These are phyloP conservation scores for Rhinogobius similis DNA, from an alignment of 2,113 vertebrate genomes.

Conservation along the genomic window DNA sequence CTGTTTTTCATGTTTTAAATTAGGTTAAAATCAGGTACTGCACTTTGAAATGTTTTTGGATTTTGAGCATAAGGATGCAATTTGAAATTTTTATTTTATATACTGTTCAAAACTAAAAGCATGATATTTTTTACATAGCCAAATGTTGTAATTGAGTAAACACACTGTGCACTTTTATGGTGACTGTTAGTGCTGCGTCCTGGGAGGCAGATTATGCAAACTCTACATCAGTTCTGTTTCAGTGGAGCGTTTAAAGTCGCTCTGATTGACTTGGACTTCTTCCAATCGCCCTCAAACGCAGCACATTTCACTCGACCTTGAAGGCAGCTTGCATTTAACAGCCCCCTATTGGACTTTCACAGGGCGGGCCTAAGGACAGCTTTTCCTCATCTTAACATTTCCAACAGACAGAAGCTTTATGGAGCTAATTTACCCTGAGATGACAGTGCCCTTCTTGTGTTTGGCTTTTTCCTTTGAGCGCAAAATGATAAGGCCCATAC, in stretches of 20 bases:
- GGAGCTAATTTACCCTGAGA: neutral
- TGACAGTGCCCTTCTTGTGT: neutral
- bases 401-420: neutral
- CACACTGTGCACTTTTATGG: neutral
- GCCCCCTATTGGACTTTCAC: neutral
- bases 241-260: neutral
- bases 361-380: neutral
- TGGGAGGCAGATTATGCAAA: neutral
- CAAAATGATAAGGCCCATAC: neutral
- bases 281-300: neutral
- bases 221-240: neutral
- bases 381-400: neutral
- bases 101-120: neutral
- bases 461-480: neutral
- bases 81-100: no score
- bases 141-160: neutral
- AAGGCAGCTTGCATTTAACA: neutral
- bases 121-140: neutral
- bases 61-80: no score
- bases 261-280: constrained; percentile 3
- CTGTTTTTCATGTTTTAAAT: no score
- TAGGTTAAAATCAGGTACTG: no score
- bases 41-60: no score
- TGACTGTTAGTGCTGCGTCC: neutral
- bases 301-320: neutral